Base-by-base conservation (phyloP, 2,888 invertebrate genomes). In the Leptinotarsa peninsularis region DNA sequence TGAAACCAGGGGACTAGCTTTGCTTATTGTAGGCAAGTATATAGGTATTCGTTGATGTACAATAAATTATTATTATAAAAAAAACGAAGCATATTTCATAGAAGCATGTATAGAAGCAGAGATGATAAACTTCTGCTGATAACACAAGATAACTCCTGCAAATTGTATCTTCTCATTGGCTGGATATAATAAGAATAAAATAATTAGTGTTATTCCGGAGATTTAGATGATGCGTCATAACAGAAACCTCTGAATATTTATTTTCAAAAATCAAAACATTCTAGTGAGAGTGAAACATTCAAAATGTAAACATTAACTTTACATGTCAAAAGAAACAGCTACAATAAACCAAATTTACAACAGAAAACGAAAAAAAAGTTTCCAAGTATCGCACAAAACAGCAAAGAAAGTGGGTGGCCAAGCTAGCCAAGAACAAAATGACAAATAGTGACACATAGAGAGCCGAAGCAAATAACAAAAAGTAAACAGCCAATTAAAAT, bases 401-500 rank as follows among this genome's bases (percentile, higher is more conserved):
- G 54, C 74, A 74, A 43, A 33, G 33, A 74, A 67, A 18, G 66
- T 74, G 67, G 66, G 73, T 58, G 73, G 67, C 52, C 71, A 49
- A 67, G 60, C 50, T n/a, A 43, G 67, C 49, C 69, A 67, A 60
- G 67, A 73, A 76, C 71, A 70, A 66, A 50, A 58, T 67, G 52
- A 60, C 70, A 72, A 74, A 68, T 68, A 63, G 17, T 33, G 63
- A 72, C 74, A 63, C 69, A 74, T 72, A 58, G 70, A 70, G 58
- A 70, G 21, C 70, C 21, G 33, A 70, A 49, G 27, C 69, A 67
- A 67, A 50, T 18, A 67, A 43, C 49, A 73, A 73, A 66, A 73
- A 73, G 67, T 72, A 74, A 74, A 74, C 70, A 73, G 23, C 60
- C 67, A 72, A 76, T 77, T 76, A 69, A 73, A 77, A 76, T 79